Conservation (phyloP, 2,888 invertebrate genomes). For the Macaria liturata region DNA sequence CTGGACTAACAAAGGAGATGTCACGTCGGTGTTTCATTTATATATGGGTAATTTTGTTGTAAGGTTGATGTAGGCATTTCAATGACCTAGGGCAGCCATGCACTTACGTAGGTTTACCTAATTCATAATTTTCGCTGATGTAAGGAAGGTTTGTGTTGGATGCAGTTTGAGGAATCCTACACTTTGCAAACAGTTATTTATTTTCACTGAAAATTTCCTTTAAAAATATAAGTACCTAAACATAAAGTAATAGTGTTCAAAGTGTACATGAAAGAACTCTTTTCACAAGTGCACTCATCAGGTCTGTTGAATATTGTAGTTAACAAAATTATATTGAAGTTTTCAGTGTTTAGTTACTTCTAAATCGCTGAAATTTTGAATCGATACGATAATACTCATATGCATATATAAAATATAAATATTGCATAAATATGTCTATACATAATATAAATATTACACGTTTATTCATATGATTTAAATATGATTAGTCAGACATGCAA, state of each 20-base stretch:
- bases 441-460: no score
- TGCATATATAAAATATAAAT: slow-evolving; percentile 1
- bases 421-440: background rate
- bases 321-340: slow-evolving; percentile 36
- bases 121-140: slow-evolving; percentile 24
- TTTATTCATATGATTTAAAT: background rate
- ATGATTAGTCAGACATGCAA: slow-evolving; percentile 16
- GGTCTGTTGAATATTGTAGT: slow-evolving; percentile 34
- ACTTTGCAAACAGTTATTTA: slow-evolving; percentile 12
- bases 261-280: slow-evolving; percentile 23
- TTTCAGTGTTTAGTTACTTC: slow-evolving; percentile 46
- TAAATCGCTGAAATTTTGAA: slow-evolving; percentile 42
- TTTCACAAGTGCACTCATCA: slow-evolving; percentile 31
- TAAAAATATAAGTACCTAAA: slow-evolving; percentile 25
- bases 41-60: slow-evolving; percentile 7
- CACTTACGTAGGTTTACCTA: slow-evolving; percentile 30
- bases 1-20: background rate
- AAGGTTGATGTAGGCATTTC: slow-evolving; percentile 27
- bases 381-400: background rate
- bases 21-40: background rate
- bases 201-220: slow-evolving; percentile 41
- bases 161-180: slow-evolving; percentile 16
- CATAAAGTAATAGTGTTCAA: slow-evolving; percentile 16
- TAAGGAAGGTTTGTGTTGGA: slow-evolving; percentile 12
- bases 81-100: slow-evolving; percentile 26